phyloP scores from a whole-genome alignment of 2,797 vertebrate genomes.

The Emydoidea blandingii region DNA sequence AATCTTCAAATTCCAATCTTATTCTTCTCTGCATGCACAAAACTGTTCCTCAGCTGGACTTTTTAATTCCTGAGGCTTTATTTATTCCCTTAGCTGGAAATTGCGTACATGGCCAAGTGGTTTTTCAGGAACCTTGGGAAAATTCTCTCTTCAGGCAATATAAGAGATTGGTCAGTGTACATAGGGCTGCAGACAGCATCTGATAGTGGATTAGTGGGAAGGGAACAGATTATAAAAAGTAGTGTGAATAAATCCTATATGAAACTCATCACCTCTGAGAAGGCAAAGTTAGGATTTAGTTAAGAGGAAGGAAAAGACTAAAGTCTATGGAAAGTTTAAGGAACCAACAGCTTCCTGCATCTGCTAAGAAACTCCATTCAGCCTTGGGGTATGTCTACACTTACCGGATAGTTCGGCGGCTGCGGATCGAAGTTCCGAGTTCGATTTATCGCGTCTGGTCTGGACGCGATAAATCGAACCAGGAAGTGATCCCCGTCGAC shows the following conservation, averaged over 20 bases:
- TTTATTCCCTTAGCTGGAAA: background rate
- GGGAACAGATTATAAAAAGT: constrained; percentile 19
- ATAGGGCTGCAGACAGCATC: background rate
- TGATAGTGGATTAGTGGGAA: constrained; percentile 46
- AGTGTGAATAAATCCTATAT: constrained; percentile 34
- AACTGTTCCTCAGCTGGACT: background rate
- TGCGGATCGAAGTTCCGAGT: no score
- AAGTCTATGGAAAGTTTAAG: background rate
- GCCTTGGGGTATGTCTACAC: no score
- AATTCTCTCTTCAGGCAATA: background rate
- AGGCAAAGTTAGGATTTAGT: constrained; percentile 34
- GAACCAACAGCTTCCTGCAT: constrained; percentile 17
- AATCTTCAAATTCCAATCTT: background rate
- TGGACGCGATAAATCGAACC: no score
- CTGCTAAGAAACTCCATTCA: constrained; percentile 30
- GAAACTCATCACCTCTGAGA: constrained; percentile 21
- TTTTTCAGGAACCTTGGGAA: background rate
- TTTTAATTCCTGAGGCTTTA: background rate
- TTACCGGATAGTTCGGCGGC: no score
- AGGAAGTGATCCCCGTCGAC: no score
- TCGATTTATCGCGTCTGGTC: no score
- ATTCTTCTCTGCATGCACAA: background rate
- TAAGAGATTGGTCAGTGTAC: background rate
- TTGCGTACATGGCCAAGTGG: background rate
- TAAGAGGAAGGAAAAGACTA: background rate